Percentiles rank a stretch among this genome's conserved stretches.
Evolutionary conservation across 2,888 invertebrate genomes (phyloP).

Genomic region (Drosophila rellima): DNA sequence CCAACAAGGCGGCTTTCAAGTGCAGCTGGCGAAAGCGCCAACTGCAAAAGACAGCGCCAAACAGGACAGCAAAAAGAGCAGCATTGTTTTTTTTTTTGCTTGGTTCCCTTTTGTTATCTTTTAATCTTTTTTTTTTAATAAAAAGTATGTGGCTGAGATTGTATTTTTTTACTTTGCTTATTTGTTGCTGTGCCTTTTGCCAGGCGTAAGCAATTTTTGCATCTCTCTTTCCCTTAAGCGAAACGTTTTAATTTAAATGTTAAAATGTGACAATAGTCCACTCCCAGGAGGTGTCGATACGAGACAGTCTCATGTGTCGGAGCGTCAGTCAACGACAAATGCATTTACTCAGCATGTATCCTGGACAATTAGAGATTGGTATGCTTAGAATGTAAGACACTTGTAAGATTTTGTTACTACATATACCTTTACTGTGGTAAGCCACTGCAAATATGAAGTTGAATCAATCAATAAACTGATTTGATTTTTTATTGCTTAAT

Average conservation of each 20-base stretch:
- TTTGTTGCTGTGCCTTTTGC: conserved; percentile 35
- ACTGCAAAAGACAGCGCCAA: conserved; percentile 74
- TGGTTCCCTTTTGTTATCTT: conserved; percentile 15
- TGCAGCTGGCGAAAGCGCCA: conserved; percentile 68
- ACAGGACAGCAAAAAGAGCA: conserved; percentile 56
- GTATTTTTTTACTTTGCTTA: conserved; percentile 7
- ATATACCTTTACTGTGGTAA: neutral
- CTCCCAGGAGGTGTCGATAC: conserved; percentile 44
- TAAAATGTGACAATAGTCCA: conserved; percentile 78
- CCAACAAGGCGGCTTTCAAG: conserved; percentile 72
- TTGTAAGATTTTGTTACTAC: neutral
- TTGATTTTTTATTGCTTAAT: neutral
- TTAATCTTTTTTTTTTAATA: conserved; percentile 32
- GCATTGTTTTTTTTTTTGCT: conserved; percentile 19
- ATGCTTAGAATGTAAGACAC: neutral
- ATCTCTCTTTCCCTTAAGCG: conserved; percentile 65
- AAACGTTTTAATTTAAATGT: conserved; percentile 81
- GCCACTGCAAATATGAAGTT: neutral
- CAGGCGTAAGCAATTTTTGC: conserved; percentile 65
- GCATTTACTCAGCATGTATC: conserved; percentile 27
- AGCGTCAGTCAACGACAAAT: conserved; percentile 59
- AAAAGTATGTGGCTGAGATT: conserved; percentile 69
- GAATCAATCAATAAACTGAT: neutral
- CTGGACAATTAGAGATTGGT: neutral
- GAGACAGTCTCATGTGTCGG: conserved; percentile 55